Evolutionary conservation across 2,797 vertebrate genomes (phyloP), one percentile per base, ranked within the genome.

Genomic region (Gouania willdenowi): DNA sequence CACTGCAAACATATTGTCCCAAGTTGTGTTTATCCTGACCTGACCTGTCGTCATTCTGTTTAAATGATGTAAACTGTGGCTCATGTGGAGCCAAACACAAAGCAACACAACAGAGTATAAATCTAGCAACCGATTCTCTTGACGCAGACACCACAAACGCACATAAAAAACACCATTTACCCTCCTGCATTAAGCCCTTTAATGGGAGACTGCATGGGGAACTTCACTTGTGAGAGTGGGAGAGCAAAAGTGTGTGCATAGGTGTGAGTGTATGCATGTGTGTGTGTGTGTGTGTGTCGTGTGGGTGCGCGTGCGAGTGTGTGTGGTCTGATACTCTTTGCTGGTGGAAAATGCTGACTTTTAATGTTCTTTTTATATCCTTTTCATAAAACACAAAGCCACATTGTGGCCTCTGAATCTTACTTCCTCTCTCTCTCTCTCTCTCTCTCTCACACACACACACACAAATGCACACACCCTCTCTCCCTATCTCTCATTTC

Each of bases 301-400:
- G 10, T 10, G 10, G 10, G 10, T 10, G 10, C 20, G 19, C 5
- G 19, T 20, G 19, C 20, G 19, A 20, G 19, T 6, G 19, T 20
- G 6, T 20, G 19, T 20, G 2, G 22, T 54, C 48, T 54, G 60
- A 66, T 75, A 79, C 75, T 37, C 66, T 71, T n/a, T 48, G 70
- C 56, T 48, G 60, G 65, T 81, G 85, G 84, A 87, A 88, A 87
- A 85, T 62, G 83, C 86, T 88, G 83, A 87, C 86, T 84, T 79
- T 67, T 68, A 76, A 78, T 71, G 77, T 82, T 62, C 52, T 58
- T 79, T 81, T 63, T 54, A 3, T 19, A 3, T 19, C 18, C 11
- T 11, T 17, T 81, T 80, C 68, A 83, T 81, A 73, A 82, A 82
- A 81, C 75, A 85, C 83, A 86, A 84, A 89, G 77, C 86, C 83